Evolutionary conservation across 2,113 vertebrate genomes (phyloP).

Genomic region (Poecile atricapillus): DNA sequence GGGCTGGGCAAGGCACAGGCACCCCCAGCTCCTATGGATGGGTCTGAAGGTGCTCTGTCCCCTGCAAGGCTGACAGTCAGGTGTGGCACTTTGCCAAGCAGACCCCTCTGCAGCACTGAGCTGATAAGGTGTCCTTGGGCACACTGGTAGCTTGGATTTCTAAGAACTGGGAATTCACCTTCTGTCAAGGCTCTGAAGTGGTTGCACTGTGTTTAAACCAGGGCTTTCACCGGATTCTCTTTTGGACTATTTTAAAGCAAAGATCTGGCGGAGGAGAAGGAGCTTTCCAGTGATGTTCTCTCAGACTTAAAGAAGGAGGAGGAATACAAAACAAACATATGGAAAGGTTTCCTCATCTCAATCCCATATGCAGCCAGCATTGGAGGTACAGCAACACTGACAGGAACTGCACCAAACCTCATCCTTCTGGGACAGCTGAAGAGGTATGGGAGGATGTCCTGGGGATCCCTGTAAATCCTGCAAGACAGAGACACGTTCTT

Average conservation of each 20-base stretch:
- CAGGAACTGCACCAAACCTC: constrained; percentile 93
- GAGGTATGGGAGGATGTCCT: constrained; percentile 70
- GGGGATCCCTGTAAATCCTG: neutral
- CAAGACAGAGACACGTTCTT: neutral
- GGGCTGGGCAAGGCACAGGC: neutral
- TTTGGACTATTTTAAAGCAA: constrained; percentile 72
- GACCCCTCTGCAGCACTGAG: neutral
- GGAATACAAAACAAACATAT: constrained; percentile 84
- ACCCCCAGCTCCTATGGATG: neutral
- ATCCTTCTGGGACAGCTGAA: constrained; percentile 94
- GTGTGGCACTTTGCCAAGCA: neutral
- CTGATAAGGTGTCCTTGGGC: neutral
- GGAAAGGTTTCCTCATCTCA: constrained; percentile 96
- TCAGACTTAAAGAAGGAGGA: constrained; percentile 79
- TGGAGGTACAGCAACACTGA: constrained; percentile 91
- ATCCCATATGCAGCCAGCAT: constrained; percentile 96
- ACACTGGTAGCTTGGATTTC: neutral
- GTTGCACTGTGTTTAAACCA: constrained; percentile 35
- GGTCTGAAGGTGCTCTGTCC: neutral
- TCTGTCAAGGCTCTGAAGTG: constrained; percentile 56
- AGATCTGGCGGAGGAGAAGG: constrained; percentile 71
- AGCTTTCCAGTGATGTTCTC: constrained; percentile 52
- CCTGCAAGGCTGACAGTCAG: neutral
- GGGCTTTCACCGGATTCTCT: constrained; percentile 53
- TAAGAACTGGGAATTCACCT: constrained; percentile 1